Conservation (phyloP, 1,140 invertebrate genomes). For the Calycopis cecrops region DNA sequence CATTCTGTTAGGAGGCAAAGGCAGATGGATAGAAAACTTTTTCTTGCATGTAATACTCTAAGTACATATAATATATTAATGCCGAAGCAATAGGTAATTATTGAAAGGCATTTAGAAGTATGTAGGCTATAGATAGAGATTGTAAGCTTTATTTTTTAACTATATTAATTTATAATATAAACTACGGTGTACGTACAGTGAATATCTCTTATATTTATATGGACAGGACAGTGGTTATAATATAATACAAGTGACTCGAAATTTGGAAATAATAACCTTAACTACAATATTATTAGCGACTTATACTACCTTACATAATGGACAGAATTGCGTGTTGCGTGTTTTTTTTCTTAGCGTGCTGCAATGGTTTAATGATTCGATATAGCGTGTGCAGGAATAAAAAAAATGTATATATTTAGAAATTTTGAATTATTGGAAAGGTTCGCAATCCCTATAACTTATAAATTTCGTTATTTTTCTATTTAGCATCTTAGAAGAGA, state of each 20-base stretch:
- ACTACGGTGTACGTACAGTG: slow-evolving; percentile 14
- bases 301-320: slow-evolving; percentile 63
- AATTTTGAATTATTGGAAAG: too few species aligned
- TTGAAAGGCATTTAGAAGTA: slow-evolving; percentile 7
- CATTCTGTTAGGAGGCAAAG: slow-evolving; percentile 27
- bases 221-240: slow-evolving; percentile 60
- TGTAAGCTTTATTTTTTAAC: slow-evolving; percentile 8
- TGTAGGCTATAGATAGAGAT: neutral
- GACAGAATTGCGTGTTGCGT: slow-evolving; percentile 72
- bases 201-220: slow-evolving; percentile 50
- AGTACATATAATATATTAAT: slow-evolving; percentile 19
- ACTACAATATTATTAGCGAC: slow-evolving; percentile 24
- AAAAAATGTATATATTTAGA: too few species aligned
- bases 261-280: slow-evolving; percentile 27
- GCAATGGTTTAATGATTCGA: slow-evolving; percentile 27
- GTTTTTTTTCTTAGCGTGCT: slow-evolving; percentile 42
- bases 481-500: too few species aligned
- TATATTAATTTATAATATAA: slow-evolving; percentile 14
- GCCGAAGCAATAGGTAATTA: slow-evolving; percentile 15
- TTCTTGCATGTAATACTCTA: slow-evolving; percentile 19
- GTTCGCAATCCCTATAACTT: too few species aligned
- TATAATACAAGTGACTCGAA: slow-evolving; percentile 45
- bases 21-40: slow-evolving; percentile 32
- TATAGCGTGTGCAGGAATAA: neutral
- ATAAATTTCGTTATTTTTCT: too few species aligned